Base-by-base conservation (phyloP, 2,888 invertebrate species). In the Phortica okadai region DNA sequence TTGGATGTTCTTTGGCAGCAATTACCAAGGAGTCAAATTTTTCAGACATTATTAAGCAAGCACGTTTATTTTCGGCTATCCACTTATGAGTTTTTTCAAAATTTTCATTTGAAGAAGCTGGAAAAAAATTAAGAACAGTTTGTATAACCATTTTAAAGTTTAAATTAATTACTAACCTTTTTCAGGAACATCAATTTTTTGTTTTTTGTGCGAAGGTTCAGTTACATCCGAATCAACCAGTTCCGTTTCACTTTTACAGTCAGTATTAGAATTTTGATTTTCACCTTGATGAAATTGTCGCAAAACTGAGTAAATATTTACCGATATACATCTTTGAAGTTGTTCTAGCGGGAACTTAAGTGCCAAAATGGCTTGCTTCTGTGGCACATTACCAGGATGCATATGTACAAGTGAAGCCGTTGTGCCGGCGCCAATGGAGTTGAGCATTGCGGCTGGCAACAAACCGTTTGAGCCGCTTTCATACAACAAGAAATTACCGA, bases 401-500 rank as follows among this genome's bases (percentile, higher is more conserved):
- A 96, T 93, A 83, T 97, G 95, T 72, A 97, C 92, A 21, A 97
- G 88, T 83, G 92, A 93, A 0, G 95, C 96, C 70, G 90, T 90
- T 0, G 95, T 95, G 54, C 93, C 91, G 0, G 92, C 93, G 1
- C 95, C 95, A 76, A 97, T 95, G 74, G 94, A 94, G 90, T 97
- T 96, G 66, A 99, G 90, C 85, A 98, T 93, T 1, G 96, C 94
- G 0, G 98, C 97, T 6, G 96, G 94, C 44, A 97, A 90, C 66
- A 99, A 92, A 0, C 98, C 99, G 87, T 95, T 95, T 50, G 96
- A 96, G 0, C 97, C 97, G 75, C 97, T 96, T 89, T 99, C 98
- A 89, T 97, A 97, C 1, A 99, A 91, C 76, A 98, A 92, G 90
- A 95, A 96, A 81, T 93, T 94, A 0, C 96, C 96, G 87, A 94